A percentile compares a stretch with the other conserved stretches of the same genome.
These are phyloP conservation scores for Tenebrio molitor DNA, from an alignment of 1,140 invertebrate genomes.

Conservation along the genomic window DNA sequence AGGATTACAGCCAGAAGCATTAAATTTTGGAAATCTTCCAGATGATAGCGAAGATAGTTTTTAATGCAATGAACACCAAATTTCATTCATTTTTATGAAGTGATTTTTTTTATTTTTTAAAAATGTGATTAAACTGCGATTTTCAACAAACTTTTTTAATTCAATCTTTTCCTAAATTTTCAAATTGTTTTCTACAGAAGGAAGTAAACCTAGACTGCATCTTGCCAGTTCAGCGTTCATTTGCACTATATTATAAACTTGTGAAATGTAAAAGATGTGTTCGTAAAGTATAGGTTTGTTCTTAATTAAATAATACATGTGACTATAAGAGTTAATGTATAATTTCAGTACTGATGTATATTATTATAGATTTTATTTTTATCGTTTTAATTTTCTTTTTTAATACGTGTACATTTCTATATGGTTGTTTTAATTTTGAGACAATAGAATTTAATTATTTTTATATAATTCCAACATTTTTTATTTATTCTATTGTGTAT, in stretches of 20 bases:
- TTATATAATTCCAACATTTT: background rate
- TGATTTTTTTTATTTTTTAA: background rate
- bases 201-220: background rate
- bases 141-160: slow-evolving; percentile 14
- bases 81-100: slow-evolving; percentile 1
- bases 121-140: slow-evolving; percentile 5
- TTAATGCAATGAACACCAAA: slow-evolving; percentile 46
- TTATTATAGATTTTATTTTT: slow-evolving; percentile 26
- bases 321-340: slow-evolving; percentile 27
- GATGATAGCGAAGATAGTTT: slow-evolving; percentile 62
- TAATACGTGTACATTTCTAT: slow-evolving; percentile 18
- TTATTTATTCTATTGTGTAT: slow-evolving; percentile 15
- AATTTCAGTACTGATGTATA: slow-evolving; percentile 39
- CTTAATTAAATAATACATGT: slow-evolving; percentile 5
- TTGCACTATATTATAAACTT: background rate
- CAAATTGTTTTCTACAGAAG: background rate
- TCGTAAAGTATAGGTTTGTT: slow-evolving; percentile 22
- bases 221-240: background rate
- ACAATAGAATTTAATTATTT: slow-evolving; percentile 27
- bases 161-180: background rate
- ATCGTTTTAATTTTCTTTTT: background rate
- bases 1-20: slow-evolving; percentile 52
- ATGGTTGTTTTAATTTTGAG: background rate
- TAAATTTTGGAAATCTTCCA: slow-evolving; percentile 49
- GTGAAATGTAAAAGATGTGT: slow-evolving; percentile 26